These are phyloP conservation scores for Conchocele bisecta DNA, from an alignment of 2,888 invertebrate genomes.

Conservation along the genomic window DNA sequence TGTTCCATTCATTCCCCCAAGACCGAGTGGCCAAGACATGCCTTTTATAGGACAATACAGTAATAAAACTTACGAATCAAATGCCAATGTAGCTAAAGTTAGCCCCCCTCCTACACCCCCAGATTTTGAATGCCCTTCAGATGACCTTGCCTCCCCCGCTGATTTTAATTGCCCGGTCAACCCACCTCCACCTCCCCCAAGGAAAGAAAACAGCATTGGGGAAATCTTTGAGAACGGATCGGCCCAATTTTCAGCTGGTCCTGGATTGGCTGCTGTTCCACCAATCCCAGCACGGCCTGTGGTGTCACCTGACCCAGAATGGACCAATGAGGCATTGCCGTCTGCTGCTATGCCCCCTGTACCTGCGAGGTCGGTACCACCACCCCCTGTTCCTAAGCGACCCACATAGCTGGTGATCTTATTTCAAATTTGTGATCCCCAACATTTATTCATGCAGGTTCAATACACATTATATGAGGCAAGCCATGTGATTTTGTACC, in stretches of 20 bases:
- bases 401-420: slow-evolving; percentile 28
- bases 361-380: slow-evolving; percentile 55
- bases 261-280: slow-evolving; percentile 36
- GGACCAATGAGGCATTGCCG: slow-evolving; percentile 22
- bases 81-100: too few species aligned
- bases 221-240: not conserved
- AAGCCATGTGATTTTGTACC: too few species aligned
- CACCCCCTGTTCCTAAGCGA: slow-evolving; percentile 69
- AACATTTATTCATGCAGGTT: too few species aligned
- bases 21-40: too few species aligned
- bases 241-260: slow-evolving; percentile 15
- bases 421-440: too few species aligned
- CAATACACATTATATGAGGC: too few species aligned
- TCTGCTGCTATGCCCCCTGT: slow-evolving; percentile 54
- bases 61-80: too few species aligned
- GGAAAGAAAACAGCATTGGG: slow-evolving; percentile 25
- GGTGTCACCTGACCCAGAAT: slow-evolving; percentile 27
- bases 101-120: slow-evolving; percentile 49
- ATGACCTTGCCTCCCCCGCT: slow-evolving; percentile 48
- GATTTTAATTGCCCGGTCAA: slow-evolving; percentile 25
- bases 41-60: too few species aligned
- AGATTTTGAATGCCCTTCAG: too few species aligned
- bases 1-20: slow-evolving; percentile 44
- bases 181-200: slow-evolving; percentile 55
- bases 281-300: slow-evolving; percentile 58